Evolutionary conservation across 2,888 invertebrate species (phyloP), one percentile per base, ranked within the genome.

Genomic region (Helicoverpa assulta): DNA sequence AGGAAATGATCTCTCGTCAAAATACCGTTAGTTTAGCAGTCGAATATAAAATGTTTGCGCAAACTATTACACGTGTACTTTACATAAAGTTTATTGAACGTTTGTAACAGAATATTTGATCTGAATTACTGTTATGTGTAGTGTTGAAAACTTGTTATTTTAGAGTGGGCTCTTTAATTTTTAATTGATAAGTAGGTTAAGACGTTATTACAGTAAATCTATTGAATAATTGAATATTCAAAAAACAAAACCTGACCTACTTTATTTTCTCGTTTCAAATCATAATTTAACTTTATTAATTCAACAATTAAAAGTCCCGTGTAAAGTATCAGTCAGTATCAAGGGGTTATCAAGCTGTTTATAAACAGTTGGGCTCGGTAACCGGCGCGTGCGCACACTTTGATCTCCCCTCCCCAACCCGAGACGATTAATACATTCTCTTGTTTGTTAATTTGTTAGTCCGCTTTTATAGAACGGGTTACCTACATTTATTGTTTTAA

Each of bases 331-430:
- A 47, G 66, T 71, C 29, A 47, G 66, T 71, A 79, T 80, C 75
- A 72, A 16, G 50, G 53, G 50, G 53, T 56, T 76, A 85, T 86
- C 78, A 83, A 73, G 81, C 74, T 89, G 87, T 87, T 88, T 86
- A 87, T 87, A 86, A 87, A 86, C 86, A 85, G 72, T 81, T 70
- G 78, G 74, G 80, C 57, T 72, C 60, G 58, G 78, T 78, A 67
- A 80, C 56, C 78, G 84, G 62, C 84, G 84, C 86, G 82, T 79
- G 82, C 80, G 82, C 82, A 47, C 83, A 60, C 86, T 85, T 85
- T 87, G 88, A 87, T 88, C 83, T 86, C 81, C 75, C 76, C 70
- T 75, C 80, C 81, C 76, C 73, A 72, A 75, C 78, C 80, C 76
- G 77, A 77, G 79, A 82, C 82, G 82, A 84, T 86, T 80, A 84